phyloP scores from a whole-genome alignment of 2,797 vertebrate species.

The Linurgus olivaceus region DNA sequence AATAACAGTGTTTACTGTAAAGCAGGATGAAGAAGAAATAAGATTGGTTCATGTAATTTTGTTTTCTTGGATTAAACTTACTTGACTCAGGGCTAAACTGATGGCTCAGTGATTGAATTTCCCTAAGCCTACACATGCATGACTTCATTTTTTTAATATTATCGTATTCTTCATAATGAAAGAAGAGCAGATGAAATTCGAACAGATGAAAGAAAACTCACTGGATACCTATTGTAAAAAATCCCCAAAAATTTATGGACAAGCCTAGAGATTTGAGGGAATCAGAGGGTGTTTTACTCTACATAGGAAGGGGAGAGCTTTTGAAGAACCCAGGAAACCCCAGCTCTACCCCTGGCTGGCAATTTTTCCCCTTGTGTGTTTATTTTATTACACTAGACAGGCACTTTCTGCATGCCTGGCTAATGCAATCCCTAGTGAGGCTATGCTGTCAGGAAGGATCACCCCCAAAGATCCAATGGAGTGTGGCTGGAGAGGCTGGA shows the following conservation, averaged over 20 bases:
- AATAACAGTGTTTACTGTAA: not conserved
- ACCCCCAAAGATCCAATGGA: not conserved
- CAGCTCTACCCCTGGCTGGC: not conserved
- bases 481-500: not conserved
- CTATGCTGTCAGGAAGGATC: constrained; percentile 51
- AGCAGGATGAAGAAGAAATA: not conserved
- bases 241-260: too few relatives aligned
- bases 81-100: not conserved
- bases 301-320: accelerated
- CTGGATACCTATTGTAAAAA: not conserved
- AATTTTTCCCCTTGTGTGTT: not conserved
- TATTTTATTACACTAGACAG: constrained; percentile 36
- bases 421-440: constrained; percentile 48
- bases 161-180: not conserved
- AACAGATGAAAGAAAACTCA: not conserved
- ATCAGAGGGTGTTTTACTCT: not conserved
- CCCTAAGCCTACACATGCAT: not conserved
- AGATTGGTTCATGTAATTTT: not conserved
- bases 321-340: not conserved
- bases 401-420: constrained; percentile 48
- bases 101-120: not conserved
- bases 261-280: not conserved
- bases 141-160: not conserved
- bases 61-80: not conserved
- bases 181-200: not conserved